Base-by-base conservation (phyloP, 2,888 invertebrate species). In the Heteromurus nitidus region DNA sequence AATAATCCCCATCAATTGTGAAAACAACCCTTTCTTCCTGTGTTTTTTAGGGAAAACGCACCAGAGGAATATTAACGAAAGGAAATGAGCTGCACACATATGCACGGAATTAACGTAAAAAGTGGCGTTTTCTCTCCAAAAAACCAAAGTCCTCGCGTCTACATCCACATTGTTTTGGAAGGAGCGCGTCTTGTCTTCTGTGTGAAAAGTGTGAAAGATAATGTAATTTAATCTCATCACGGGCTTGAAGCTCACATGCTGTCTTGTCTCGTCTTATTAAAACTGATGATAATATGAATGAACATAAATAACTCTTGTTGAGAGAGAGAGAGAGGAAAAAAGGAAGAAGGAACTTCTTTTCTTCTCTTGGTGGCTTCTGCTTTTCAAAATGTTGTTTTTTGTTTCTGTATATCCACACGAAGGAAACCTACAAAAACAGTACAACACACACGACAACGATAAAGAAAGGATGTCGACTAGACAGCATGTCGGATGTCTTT, bases 211-310 rank as follows among this genome's bases (percentile, higher is more conserved):
- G 80, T 80, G 70, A 80, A 72, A 80, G 64, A 65, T 72, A 80
- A 73, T 68, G 80, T 80, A 80, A 80, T 80, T 67, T 80, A 80
- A 80, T 67, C 74, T 80, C 74, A 72, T 72, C 80, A 42, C 58
- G 62, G 69, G 53, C 22, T 5, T 55, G 20, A 55, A 3, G 24
- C 55, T 55, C 55, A 24, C 3, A 5, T 22, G 22, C 22, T n/a
- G 9, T 18, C 55, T 3, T 55, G 55, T 22, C 55, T 55, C 24
- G 5, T 55, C 55, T 20, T 24, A 55, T 55, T 55, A 55, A 55
- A 55, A 22, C 47, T 47, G 47, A 47, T 73, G 73, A 73, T 58
- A 28, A 70, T 58, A 42, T 70, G 70, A 24, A 70, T 36, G 58
- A 55, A 30, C 36, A 70, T 70, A 70, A 70, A 70, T 70, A 58